These are phyloP conservation scores for Plotosus lineatus DNA, from an alignment of 2,113 vertebrate genomes.

Conservation along the genomic window DNA sequence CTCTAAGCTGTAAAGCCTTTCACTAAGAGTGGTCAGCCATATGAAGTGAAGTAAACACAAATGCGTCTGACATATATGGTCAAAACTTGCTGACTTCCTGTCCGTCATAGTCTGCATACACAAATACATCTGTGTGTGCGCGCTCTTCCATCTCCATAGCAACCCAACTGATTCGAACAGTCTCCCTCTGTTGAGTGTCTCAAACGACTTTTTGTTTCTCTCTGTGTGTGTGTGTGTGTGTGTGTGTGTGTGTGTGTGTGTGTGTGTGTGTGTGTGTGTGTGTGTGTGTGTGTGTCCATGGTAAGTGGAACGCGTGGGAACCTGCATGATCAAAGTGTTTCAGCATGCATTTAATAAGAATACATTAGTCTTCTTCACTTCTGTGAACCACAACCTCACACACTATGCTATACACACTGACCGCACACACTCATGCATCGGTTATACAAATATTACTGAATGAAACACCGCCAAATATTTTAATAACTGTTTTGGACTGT, in stretches of 20 bases:
- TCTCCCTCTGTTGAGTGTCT: constrained; percentile 20
- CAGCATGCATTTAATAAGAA: not conserved
- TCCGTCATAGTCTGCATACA: constrained; percentile 1
- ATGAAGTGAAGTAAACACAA: not conserved
- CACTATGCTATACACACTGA: not conserved
- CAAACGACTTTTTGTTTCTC: not conserved
- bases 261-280: not conserved
- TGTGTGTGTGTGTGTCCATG: not conserved
- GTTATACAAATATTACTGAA: not conserved
- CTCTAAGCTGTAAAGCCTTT: not conserved
- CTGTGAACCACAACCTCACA: not conserved
- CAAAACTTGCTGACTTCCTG: constrained; percentile 22
- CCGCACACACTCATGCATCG: not conserved
- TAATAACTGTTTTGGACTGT: not conserved
- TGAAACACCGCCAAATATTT: not conserved
- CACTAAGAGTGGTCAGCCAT: no score
- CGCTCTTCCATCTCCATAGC: not conserved
- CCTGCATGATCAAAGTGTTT: not conserved
- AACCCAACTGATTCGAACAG: not conserved
- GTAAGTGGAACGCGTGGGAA: not conserved
- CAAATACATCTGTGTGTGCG: not conserved
- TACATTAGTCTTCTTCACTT: not conserved
- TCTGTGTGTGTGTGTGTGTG: not conserved
- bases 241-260: not conserved
- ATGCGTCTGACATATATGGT: not conserved